Evolutionary conservation across 2,888 invertebrate species (phyloP).

Genomic region (Hymenopus coronatus): DNA sequence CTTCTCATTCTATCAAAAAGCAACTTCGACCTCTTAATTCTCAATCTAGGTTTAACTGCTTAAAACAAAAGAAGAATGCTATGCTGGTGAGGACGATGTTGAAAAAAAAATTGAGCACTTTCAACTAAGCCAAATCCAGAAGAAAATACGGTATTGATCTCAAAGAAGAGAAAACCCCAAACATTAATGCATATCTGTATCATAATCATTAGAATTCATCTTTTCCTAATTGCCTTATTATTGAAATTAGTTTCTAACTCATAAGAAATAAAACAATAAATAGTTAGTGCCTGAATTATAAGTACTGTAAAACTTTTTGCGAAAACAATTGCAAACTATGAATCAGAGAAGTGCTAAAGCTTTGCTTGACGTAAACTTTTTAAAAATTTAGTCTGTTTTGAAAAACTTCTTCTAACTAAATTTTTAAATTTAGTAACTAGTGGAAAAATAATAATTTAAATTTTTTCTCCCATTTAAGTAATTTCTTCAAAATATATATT

Average conservation of each 20-base stretch:
- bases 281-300: constrained; percentile 11
- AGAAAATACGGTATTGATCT: not conserved
- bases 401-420: not conserved
- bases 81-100: not conserved
- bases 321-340: not conserved
- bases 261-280: constrained; percentile 4
- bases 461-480: not conserved
- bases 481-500: no score
- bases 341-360: not conserved
- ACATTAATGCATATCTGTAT: not conserved
- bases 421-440: not conserved
- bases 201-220: not conserved
- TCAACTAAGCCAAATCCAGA: not conserved
- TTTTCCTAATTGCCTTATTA: constrained; percentile 15
- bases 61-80: not conserved
- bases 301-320: not conserved
- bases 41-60: not conserved
- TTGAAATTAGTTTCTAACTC: constrained; percentile 5
- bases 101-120: not conserved
- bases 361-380: not conserved
- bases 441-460: not conserved
- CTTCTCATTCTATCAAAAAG: not conserved
- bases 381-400: constrained; percentile 1
- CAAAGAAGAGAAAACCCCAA: not conserved
- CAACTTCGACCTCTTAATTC: not conserved